These are phyloP conservation scores for Pollenia amentaria DNA, from an alignment of 2,888 invertebrate species.

Conservation along the genomic window DNA sequence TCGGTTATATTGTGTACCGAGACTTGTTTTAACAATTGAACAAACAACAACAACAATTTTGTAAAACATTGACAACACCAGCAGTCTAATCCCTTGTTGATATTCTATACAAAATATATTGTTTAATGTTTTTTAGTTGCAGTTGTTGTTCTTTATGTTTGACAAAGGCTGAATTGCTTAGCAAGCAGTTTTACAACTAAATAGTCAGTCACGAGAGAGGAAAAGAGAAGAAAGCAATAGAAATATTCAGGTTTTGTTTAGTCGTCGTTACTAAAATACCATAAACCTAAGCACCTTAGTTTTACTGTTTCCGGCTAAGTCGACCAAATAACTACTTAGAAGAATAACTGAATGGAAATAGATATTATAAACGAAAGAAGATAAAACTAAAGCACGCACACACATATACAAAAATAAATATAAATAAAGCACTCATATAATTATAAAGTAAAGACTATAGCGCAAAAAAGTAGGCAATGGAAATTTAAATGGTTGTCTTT, in stretches of 20 bases:
- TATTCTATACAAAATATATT: slow-evolving; percentile 21
- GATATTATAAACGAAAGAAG: slow-evolving; percentile 8
- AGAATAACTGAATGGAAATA: slow-evolving; percentile 26
- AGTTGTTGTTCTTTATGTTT: not conserved
- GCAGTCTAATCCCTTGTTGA: slow-evolving; percentile 49
- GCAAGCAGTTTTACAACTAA: slow-evolving; percentile 9
- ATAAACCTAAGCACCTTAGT: slow-evolving; percentile 65
- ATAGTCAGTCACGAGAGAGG: not conserved
- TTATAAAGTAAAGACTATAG: not conserved
- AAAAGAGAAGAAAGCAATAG: no score
- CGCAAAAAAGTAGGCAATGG: not conserved
- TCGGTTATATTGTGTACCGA: not conserved
- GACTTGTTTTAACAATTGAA: slow-evolving; percentile 11
- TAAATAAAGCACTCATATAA: not conserved
- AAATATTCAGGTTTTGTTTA: not conserved
- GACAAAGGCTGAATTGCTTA: slow-evolving; percentile 27
- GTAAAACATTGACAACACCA: slow-evolving; percentile 61
- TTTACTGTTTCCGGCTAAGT: slow-evolving; percentile 56
- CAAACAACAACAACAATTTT: slow-evolving; percentile 40
- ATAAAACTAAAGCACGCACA: slow-evolving; percentile 9
- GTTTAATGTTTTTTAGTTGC: slow-evolving; percentile 8
- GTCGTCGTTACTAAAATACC: slow-evolving; percentile 12
- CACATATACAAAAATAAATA: not conserved
- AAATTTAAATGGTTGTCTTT: no score
- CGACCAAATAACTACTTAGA: slow-evolving; percentile 28